Evolutionary conservation across 1,140 invertebrate species (phyloP).

Genomic region (Eriosoma lanigerum): DNA sequence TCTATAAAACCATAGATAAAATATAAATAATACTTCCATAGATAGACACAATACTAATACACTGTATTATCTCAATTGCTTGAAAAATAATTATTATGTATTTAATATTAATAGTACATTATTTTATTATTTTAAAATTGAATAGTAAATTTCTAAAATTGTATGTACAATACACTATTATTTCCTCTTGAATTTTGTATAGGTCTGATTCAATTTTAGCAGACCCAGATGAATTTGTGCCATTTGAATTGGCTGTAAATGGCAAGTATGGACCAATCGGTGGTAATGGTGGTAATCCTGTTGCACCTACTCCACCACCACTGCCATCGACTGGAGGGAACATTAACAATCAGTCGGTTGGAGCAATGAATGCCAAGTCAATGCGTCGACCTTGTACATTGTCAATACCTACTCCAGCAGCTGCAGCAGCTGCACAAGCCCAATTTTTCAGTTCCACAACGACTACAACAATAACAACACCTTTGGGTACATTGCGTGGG

Average conservation of each 20-base stretch:
- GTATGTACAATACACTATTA: no score
- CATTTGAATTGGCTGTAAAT: conserved; percentile 71
- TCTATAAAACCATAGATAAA: no score
- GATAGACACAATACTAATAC: no score
- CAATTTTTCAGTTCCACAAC: conserved; percentile 29
- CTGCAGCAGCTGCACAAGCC: conserved; percentile 2
- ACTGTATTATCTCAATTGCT: no score
- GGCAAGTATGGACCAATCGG: conserved; percentile 82
- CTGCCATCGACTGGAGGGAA: conserved; percentile 56
- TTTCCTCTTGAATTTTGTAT: not conserved
- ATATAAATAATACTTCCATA: no score
- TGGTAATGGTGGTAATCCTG: conserved; percentile 57
- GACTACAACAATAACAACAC: conserved; percentile 21
- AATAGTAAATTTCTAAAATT: no score
- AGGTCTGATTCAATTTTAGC: conserved; percentile 64
- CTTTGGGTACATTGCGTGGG: conserved; percentile 54
- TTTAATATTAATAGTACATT: no score
- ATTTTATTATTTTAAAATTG: no score
- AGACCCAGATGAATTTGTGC: conserved; percentile 73
- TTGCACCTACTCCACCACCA: conserved; percentile 22
- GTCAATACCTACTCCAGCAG: conserved; percentile 34
- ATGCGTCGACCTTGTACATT: conserved; percentile 33
- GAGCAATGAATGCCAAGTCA: conserved; percentile 58
- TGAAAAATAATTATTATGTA: no score
- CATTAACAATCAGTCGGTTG: conserved; percentile 62